These are phyloP conservation scores for Catagonus wagneri DNA, from an alignment of 2,113 vertebrate genomes.

Conservation along the genomic window DNA sequence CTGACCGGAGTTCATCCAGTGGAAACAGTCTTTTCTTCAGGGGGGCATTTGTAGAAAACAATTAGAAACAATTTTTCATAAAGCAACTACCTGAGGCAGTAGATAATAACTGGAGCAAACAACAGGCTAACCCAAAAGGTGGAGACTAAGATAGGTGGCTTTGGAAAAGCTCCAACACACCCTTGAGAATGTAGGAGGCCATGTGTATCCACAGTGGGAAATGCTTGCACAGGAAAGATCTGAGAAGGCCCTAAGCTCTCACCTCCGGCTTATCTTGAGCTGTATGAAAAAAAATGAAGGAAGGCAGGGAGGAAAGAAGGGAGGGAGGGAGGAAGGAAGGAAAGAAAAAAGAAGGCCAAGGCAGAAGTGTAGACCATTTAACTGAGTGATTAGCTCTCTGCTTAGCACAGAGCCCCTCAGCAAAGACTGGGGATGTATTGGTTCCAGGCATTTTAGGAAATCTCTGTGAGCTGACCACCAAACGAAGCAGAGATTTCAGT, in stretches of 20 bases:
- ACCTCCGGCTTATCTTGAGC: not conserved
- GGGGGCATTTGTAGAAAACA: not conserved
- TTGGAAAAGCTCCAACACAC: not conserved
- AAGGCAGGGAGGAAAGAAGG: not conserved
- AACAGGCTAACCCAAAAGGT: not conserved
- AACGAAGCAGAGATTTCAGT: not conserved
- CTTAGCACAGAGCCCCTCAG: not conserved
- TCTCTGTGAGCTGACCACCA: not conserved
- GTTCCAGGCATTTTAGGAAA: not conserved
- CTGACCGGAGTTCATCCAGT: not conserved
- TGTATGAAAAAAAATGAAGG: not conserved
- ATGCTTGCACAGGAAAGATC: not conserved
- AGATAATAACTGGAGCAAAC: not conserved
- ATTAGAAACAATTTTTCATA: not conserved
- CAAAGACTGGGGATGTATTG: not conserved
- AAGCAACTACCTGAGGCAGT: not conserved
- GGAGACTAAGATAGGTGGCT: not conserved
- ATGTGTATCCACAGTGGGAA: fast-evolving
- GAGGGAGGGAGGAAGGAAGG: not conserved
- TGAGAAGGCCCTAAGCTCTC: not conserved
- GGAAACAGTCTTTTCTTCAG: not conserved
- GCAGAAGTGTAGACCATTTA: not conserved
- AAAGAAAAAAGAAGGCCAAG: not conserved
- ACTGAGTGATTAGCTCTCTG: not conserved
- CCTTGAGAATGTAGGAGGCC: not conserved